Evolutionary conservation across 2,797 vertebrate species (phyloP), one percentile per base, ranked within the genome.

Genomic region (Orestias chungarensis): DNA sequence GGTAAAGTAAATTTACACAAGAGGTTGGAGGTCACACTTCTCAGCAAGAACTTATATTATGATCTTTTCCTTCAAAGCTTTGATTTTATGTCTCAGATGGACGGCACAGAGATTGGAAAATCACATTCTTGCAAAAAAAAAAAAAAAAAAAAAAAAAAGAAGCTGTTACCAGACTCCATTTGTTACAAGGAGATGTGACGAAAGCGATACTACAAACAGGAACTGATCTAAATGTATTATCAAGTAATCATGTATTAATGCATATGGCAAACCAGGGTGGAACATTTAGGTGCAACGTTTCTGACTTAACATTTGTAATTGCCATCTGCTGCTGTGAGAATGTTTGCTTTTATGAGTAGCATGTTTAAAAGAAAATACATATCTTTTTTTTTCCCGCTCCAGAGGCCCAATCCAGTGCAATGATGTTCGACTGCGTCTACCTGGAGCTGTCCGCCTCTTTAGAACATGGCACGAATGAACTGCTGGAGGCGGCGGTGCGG

Each of bases 391-490:
- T 17, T 14, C 14, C 50, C 43, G 66, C 43, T 43, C 38, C 85
- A 93, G 92, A 93, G 86, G 96, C 96, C 70, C 95, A 96, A 52
- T 95, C 95, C 87, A 94, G 95, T 57, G 96, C 96, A 23, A 90
- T 92, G 78, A 96, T 96, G 91, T 94, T 96, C 54, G 95, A 95
- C 91, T 96, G 96, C 89, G 87, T 95, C 71, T 97, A 96, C 91
- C 89, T 97, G 79, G 96, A 98, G 94, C 94, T 97, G 2, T 98
- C 96, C 0, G 96, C 96, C 18, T 96, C 95, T 0, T 92, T 98
- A 81, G 96, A 97, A 73, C 96, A 98, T 80, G 96, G 95, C 84
- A 97, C 96, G 14, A 93, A 90, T 0, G 96, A 97, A 91, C 92
- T 98, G 65, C 89, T 97, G 78, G 96, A 97, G 86, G 95, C 95